Evolutionary conservation across 2,888 invertebrate genomes (phyloP), one percentile per base, ranked within the genome.

Genomic region (Plebejus melissa): DNA sequence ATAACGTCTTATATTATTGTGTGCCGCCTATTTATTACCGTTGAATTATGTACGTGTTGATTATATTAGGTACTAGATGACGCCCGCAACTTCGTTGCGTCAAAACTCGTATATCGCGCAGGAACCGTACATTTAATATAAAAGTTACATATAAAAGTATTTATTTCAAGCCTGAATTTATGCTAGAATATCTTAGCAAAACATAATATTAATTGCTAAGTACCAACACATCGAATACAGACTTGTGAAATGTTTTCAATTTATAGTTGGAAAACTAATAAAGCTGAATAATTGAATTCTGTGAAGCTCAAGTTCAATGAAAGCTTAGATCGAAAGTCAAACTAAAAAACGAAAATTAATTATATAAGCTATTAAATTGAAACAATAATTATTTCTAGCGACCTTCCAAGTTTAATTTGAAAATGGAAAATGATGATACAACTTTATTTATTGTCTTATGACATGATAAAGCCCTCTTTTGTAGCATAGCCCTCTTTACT

Each of bases 1-100:
- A 80, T 80, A 76, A 22, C n/a, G 77, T 76, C 77, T 78, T 72
- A 72, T 72, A 71, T 72, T 69, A 70, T 76, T 70, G 74, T 76
- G 70, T 69, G 69, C 50, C n/a, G 46, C 60, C 32, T 75, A 75
- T 71, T 71, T 71, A 71, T 71, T 71, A 46, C 22, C 1, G 5
- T 22, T 46, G 57, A 74, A 28, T 36, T 54, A 50, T 71, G 71
- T 69, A 50, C 41, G 57, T 41, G 76, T 76, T 74, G 65, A 65
- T 65, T 36, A 36, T 32, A 16, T 32, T 36, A 32, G 32, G 65
- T 65, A 16, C 22, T 22, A 22, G 22, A 22, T 22, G 22, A 22
- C 22, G 22, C 22, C 22, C 22, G 22, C 22, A 22, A 22, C 22
- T 22, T 22, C 22, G 22, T 22, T 22, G 22, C 22, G 22, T 22